A percentile compares a stretch with the other conserved stretches of the same genome.
Evolutionary conservation across 1,140 invertebrate genomes (phyloP).

Genomic region (Protaetia brevitarsis): DNA sequence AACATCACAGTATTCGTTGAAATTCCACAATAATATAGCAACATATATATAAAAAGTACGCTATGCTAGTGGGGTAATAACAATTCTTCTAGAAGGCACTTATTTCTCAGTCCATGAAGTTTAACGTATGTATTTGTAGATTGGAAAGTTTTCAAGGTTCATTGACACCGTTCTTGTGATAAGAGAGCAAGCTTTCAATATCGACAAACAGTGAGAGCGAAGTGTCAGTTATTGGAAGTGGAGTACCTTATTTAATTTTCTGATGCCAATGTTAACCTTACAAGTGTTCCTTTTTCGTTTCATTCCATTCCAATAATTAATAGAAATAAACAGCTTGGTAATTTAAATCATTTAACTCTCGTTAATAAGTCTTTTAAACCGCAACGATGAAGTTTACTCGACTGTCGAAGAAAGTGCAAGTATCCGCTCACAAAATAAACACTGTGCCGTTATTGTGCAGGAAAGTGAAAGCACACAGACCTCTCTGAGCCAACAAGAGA

Average conservation of each 20-base stretch:
- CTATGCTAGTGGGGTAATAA: too few relatives aligned
- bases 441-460: background rate
- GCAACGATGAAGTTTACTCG: background rate
- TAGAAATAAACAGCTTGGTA: too few relatives aligned
- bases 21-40: too few relatives aligned
- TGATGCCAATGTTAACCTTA: too few relatives aligned
- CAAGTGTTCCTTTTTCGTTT: too few relatives aligned
- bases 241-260: too few relatives aligned
- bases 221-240: background rate
- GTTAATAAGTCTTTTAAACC: too few relatives aligned
- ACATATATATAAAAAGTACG: too few relatives aligned
- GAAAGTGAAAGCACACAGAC: background rate
- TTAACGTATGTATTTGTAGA: background rate
- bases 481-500: background rate
- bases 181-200: background rate
- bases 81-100: too few relatives aligned
- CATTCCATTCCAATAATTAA: too few relatives aligned
- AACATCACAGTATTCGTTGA: too few relatives aligned
- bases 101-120: background rate
- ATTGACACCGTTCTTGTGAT: background rate
- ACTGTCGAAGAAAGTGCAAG: background rate
- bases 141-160: conserved; percentile 18
- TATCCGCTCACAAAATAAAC: background rate
- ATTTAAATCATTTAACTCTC: too few relatives aligned
- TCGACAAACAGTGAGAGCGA: background rate